Evolutionary conservation across 2,113 vertebrate genomes (phyloP), one percentile per base, ranked within the genome.

Genomic region (Zootoca vivipara): DNA sequence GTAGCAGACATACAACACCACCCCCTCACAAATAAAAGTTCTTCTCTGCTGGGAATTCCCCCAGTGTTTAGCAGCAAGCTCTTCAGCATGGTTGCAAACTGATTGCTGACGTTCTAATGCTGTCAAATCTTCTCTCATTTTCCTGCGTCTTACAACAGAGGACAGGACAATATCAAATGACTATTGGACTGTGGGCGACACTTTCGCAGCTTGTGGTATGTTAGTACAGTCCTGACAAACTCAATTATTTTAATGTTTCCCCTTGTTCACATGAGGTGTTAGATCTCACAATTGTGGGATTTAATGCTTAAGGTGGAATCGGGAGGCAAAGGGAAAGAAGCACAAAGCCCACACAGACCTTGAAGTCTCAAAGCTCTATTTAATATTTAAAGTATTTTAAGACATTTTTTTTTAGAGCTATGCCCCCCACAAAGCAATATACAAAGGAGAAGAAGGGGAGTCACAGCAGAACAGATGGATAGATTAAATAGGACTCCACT

Each of bases 1-100:
- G 90, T 83, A 83, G 82, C 18, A 93, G 64, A 93, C 65, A 72
- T 93, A 85, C 78, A 92, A 9, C 89, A 94, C 13, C 90, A 89
- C 90, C 85, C 86, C 90, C 90, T 87, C 88, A 79, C 87, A 94
- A 94, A 92, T 86, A 93, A 95, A 90, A 94, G 90, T 90, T 72
- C 72, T 89, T 20, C 4, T 91, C 92, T 94, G 85, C 52, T 87
- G 80, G 84, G 92, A 94, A 74, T 72, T 86, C 91, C 93, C 85
- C 78, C 84, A 93, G 83, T 89, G n/a, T 87, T 94, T 89, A 91
- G 83, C 28, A 91, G 86, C 89, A 77, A 64, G 8, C 20, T 87
- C 52, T 85, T 91, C 80, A 30, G 30, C 67, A 78, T 10, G 52
- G 85, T 75, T 93, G 83, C 91, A 84, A 74, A 90, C 40, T 58